Base-by-base conservation (phyloP, 1,140 invertebrate genomes). In the Drosophila seguyi region DNA sequence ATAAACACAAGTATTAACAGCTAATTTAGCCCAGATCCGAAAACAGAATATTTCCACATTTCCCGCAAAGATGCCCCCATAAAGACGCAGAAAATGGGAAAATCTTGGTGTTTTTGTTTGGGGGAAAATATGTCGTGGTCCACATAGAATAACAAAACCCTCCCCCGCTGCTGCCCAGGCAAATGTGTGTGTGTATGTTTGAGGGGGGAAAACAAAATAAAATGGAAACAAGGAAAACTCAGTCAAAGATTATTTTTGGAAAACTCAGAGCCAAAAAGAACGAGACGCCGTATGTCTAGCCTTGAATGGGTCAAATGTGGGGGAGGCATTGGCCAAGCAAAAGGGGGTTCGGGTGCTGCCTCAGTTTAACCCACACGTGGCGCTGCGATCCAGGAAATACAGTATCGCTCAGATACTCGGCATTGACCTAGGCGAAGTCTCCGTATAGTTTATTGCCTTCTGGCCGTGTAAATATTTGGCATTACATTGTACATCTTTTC, bases 391-490 rank as follows among this genome's bases (percentile, higher is more conserved):
- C 74, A 77, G 74, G 74, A 77, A 77, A 77, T 59, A 66, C 58
- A 38, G 45, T 29, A 29, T 50, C 25, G 7, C 52, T 16, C 14
- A 38, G 31, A 38, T 36, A 53, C 52, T 78, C 68, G 60, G 75
- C 75, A 78, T 78, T 78, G 75, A 78, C 75, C 75, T 78, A 78
- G 75, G 75, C 75, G 66, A 47, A 38, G 68, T 39, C 44, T 39
- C 31, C 20, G 13, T 22, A 22, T 41, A 66, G 57, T 85, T 85
- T 85, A 81, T 85, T 75, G 75, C 48, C 75, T 65, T 36, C 47
- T 75, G 66, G 66, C 66, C 66, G 62, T 69, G 61, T 85, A 77
- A 72, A 85, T 85, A 73, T 81, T 81, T 78, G 69, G 81, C n/a
- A 62, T 75, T 80, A 68, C 55, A 79, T 50, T 59, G 67, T 62